These are phyloP conservation scores for Vulpes vulpes DNA, from an alignment of 2,113 vertebrate genomes.

Conservation along the genomic window DNA sequence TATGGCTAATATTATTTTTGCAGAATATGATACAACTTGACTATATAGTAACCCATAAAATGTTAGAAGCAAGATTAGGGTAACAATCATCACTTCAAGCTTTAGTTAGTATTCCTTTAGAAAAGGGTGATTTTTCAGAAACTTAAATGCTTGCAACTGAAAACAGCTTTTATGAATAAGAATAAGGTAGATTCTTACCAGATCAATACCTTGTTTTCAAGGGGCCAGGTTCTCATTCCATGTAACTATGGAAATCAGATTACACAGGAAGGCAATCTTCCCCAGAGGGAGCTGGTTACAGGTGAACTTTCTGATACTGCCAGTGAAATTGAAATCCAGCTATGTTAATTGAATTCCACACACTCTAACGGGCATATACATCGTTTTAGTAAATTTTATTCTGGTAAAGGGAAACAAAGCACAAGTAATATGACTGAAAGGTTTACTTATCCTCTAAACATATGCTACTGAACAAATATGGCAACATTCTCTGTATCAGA, in stretches of 20 bases:
- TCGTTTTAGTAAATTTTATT: slow-evolving; percentile 56
- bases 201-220: slow-evolving; percentile 79
- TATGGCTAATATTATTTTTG: neutral
- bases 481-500: slow-evolving; percentile 19
- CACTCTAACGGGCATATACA: neutral
- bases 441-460: neutral
- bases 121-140: slow-evolving; percentile 66
- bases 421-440: slow-evolving; percentile 57
- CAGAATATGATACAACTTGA: neutral
- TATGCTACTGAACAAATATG: neutral
- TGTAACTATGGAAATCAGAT: slow-evolving; percentile 77
- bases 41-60: neutral
- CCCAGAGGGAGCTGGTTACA: slow-evolving; percentile 53
- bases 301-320: slow-evolving; percentile 64
- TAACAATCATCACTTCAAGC: neutral
- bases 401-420: slow-evolving; percentile 59
- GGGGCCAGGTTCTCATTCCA: slow-evolving; percentile 62
- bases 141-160: slow-evolving; percentile 59
- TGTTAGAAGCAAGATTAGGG: slow-evolving; percentile 40
- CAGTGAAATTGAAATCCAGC: slow-evolving; percentile 65
- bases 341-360: slow-evolving; percentile 54
- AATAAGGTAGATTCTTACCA: slow-evolving; percentile 68
- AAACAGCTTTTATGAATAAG: slow-evolving; percentile 76
- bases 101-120: slow-evolving; percentile 51
- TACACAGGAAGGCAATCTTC: slow-evolving; percentile 52